A percentile compares a stretch with the other conserved stretches of the same genome.
Conservation (phyloP, 1,140 invertebrate species). For the Drosophila kohkoa region DNA sequence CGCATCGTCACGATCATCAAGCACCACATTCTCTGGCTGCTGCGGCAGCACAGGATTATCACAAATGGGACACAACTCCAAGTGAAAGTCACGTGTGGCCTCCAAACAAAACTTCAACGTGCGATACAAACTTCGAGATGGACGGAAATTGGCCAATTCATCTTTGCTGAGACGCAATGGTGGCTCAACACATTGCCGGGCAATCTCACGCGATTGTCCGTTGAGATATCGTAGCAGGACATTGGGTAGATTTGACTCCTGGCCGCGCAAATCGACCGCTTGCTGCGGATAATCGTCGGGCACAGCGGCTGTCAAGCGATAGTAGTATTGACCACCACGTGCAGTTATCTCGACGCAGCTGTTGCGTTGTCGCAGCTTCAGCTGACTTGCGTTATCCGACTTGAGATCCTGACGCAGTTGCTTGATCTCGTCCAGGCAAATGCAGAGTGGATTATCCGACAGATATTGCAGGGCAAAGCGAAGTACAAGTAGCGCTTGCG, state of each 20-base stretch:
- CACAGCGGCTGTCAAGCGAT: constrained; percentile 87
- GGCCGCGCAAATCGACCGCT: constrained; percentile 87
- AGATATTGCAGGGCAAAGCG: constrained; percentile 89
- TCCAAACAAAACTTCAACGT: constrained; percentile 88
- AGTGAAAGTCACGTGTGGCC: constrained; percentile 87
- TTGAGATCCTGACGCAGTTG: constrained; percentile 85
- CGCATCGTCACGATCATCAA: constrained; percentile 87
- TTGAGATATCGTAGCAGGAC: constrained; percentile 87
- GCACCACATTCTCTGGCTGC: constrained; percentile 86
- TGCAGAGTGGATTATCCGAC: constrained; percentile 90
- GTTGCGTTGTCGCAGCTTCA: constrained; percentile 90
- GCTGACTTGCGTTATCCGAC: constrained; percentile 39
- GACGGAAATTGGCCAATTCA: constrained; percentile 86
- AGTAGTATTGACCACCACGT: constrained; percentile 87
- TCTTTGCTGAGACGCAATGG: constrained; percentile 86
- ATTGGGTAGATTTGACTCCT: constrained; percentile 89
- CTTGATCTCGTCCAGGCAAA: constrained; percentile 91
- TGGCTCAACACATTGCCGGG: constrained; percentile 89
- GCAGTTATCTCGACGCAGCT: constrained; percentile 88
- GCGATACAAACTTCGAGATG: constrained; percentile 88
- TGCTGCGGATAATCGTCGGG: constrained; percentile 89
- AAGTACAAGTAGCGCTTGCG: constrained; percentile 86
- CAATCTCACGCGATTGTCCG: constrained; percentile 89
- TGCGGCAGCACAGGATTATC: constrained; percentile 87
- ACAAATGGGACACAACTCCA: constrained; percentile 89